Conservation (phyloP, 1,140 invertebrate genomes). For the Arion vulgaris region DNA sequence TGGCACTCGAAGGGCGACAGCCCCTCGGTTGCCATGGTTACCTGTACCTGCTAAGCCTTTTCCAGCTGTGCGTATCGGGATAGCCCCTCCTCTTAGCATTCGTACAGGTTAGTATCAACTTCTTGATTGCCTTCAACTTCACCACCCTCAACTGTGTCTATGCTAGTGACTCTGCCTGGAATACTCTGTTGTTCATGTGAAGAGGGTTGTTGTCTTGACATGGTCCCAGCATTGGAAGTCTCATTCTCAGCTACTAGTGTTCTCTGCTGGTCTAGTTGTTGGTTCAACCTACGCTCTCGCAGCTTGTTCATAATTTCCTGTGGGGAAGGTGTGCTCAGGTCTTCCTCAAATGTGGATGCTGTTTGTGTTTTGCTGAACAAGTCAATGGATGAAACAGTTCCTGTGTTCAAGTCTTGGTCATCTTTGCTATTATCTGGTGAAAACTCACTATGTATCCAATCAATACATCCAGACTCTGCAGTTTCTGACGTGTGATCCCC, state of each 20-base stretch:
- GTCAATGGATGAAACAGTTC: constrained; percentile 1
- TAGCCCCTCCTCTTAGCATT: constrained; percentile 77
- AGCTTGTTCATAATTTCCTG: constrained; percentile 65
- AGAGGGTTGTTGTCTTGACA: constrained; percentile 50
- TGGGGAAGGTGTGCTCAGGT: constrained; percentile 64
- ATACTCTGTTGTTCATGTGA: constrained; percentile 67
- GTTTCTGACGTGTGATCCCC: constrained; percentile 23
- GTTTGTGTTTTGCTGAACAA: constrained; percentile 35
- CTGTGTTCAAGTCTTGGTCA: constrained; percentile 19
- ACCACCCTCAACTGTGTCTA: constrained; percentile 27
- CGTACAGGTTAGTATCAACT: constrained; percentile 80
- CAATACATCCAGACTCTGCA: constrained; percentile 11
- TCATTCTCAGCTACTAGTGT: constrained; percentile 49
- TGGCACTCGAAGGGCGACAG: constrained; percentile 56
- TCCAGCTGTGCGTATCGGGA: constrained; percentile 61
- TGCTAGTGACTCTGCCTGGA: constrained; percentile 50
- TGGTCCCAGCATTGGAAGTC: constrained; percentile 27
- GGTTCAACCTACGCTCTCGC: constrained; percentile 60
- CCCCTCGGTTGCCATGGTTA: constrained; percentile 37
- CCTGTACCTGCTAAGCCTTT: constrained; percentile 64
- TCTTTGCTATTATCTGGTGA: constrained; percentile 37
- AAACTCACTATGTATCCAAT: constrained; percentile 26
- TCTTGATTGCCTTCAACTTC: constrained; percentile 49
- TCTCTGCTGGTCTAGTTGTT: constrained; percentile 65
- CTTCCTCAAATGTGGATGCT: constrained; percentile 63